Evolutionary conservation across 1,140 invertebrate species (phyloP).

Genomic region (Heliothis virescens): DNA sequence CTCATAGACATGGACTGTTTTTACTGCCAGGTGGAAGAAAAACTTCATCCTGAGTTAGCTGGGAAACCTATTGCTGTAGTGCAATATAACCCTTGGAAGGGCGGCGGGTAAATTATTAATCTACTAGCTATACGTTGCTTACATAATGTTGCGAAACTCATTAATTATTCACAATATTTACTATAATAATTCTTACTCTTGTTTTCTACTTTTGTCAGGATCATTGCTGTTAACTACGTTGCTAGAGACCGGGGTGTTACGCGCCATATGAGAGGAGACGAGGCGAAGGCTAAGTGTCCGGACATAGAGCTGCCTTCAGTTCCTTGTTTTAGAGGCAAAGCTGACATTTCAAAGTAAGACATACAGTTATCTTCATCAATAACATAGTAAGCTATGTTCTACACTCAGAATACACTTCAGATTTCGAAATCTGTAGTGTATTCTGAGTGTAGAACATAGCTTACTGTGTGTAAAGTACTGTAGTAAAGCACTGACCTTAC

Average conservation of each 20-base stretch:
- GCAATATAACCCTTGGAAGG: slow-evolving; percentile 97
- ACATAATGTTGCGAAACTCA: too few relatives aligned
- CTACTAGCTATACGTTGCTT: too few relatives aligned
- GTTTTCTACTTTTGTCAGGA: slow-evolving; percentile 87
- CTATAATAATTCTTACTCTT: not conserved
- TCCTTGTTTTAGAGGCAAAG: slow-evolving; percentile 95
- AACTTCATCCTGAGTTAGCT: slow-evolving; percentile 91
- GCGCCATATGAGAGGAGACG: slow-evolving; percentile 95
- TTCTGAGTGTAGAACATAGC: too few relatives aligned
- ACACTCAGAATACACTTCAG: too few relatives aligned
- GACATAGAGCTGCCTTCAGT: slow-evolving; percentile 94
- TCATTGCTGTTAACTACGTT: slow-evolving; percentile 99
- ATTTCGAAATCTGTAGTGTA: too few relatives aligned
- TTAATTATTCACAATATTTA: too few relatives aligned
- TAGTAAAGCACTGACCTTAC: too few relatives aligned
- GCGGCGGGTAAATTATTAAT: slow-evolving; percentile 89
- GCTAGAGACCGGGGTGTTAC: slow-evolving; percentile 96
- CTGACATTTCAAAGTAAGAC: slow-evolving; percentile 96
- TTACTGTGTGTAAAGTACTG: too few relatives aligned
- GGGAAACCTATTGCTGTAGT: slow-evolving; percentile 97
- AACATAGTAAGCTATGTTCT: too few relatives aligned
- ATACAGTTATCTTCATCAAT: too few relatives aligned
- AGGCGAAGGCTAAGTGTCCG: slow-evolving; percentile 96
- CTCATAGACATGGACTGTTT: slow-evolving; percentile 99
- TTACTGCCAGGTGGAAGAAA: slow-evolving; percentile 98